These are phyloP conservation scores for Nothobranchius furzeri DNA, from an alignment of 2,113 vertebrate genomes.

Conservation along the genomic window DNA sequence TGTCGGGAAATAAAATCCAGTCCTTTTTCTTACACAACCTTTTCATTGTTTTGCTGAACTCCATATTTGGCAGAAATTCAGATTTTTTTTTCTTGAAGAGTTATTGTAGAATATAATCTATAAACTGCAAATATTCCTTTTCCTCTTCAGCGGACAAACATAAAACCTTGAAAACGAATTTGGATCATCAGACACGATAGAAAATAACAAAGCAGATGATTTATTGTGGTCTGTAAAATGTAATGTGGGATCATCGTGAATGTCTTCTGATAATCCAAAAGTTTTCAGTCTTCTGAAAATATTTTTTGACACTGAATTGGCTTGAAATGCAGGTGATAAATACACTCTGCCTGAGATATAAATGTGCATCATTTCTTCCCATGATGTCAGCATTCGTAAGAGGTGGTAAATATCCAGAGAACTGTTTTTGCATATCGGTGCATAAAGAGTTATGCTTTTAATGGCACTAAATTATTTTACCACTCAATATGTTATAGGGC, in stretches of 20 bases:
- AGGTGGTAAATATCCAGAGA: too few species aligned
- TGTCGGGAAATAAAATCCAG: conserved; percentile 2
- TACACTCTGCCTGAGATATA: too few species aligned
- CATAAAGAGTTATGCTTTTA: too few species aligned
- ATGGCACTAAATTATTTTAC: too few species aligned
- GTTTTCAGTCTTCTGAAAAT: too few species aligned
- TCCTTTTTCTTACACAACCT: neutral
- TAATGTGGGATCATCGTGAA: neutral
- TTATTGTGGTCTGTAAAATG: neutral
- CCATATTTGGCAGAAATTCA: neutral
- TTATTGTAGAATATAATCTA: neutral
- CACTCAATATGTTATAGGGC: too few species aligned
- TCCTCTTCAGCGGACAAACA: neutral
- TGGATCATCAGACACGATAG: neutral
- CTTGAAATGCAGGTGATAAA: too few species aligned
- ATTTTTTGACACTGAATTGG: too few species aligned
- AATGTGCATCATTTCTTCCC: too few species aligned
- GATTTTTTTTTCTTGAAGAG: neutral
- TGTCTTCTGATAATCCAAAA: too few species aligned
- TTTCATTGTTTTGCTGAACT: conserved; percentile 1
- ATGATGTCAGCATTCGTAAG: too few species aligned
- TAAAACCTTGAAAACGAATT: neutral
- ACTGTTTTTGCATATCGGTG: too few species aligned
- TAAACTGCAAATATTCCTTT: neutral
- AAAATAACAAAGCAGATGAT: neutral